phyloP scores from a whole-genome alignment of 2,797 vertebrate species.

The Gouania willdenowi region DNA sequence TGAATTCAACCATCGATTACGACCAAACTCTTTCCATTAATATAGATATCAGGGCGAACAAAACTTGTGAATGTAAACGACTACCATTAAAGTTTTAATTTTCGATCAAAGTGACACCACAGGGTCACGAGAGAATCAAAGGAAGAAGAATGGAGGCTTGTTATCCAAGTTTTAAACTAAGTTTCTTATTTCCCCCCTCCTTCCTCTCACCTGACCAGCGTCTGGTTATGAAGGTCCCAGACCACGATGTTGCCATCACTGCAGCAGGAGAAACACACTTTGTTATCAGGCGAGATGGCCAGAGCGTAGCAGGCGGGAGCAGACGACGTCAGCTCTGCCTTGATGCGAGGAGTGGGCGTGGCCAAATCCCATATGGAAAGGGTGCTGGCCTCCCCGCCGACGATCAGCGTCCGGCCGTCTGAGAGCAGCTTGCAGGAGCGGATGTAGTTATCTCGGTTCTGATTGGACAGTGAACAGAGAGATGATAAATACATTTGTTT shows the following conservation, averaged over 20 bases:
- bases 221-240: conserved; percentile 74
- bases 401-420: conserved; percentile 65
- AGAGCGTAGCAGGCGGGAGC: conserved; percentile 71
- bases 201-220: conserved; percentile 59
- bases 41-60: no score
- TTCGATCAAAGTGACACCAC: no score
- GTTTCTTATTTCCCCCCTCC: background rate
- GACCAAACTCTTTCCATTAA: no score
- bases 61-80: no score
- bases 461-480: conserved; percentile 15
- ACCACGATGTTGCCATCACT: conserved; percentile 79
- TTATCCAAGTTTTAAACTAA: no score
- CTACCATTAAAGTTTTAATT: no score
- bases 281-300: conserved; percentile 72
- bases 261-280: conserved; percentile 90
- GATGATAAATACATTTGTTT: background rate
- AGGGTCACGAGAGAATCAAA: no score
- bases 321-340: conserved; percentile 69
- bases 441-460: conserved; percentile 75
- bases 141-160: no score
- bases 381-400: conserved; percentile 72
- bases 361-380: conserved; percentile 73
- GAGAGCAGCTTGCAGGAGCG: conserved; percentile 71
- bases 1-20: no score
- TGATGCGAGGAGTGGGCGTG: conserved; percentile 71